Conservation (phyloP, 2,888 invertebrate species). For the Pyrrhosoma nymphula region DNA sequence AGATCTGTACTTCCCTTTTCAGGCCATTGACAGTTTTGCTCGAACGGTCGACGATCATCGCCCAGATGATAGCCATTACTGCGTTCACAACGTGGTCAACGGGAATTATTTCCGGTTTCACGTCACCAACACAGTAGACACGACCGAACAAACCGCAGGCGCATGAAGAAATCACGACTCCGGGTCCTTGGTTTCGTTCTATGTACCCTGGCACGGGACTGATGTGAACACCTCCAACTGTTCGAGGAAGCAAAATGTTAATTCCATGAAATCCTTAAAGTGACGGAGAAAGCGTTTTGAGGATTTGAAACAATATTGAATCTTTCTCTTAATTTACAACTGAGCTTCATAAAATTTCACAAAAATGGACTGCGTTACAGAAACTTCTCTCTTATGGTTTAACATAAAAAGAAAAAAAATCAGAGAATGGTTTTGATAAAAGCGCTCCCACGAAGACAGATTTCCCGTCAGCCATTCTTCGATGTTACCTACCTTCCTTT, state of each 20-base stretch:
- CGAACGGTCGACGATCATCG: slow-evolving; percentile 87
- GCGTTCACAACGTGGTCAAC: slow-evolving; percentile 96
- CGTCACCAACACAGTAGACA: slow-evolving; percentile 81
- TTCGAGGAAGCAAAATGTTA: not conserved
- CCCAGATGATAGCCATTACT: slow-evolving; percentile 95
- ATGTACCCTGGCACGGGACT: not conserved
- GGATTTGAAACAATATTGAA: too few relatives aligned
- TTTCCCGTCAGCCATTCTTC: too few relatives aligned
- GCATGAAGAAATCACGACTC: not conserved
- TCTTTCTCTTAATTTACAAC: too few relatives aligned
- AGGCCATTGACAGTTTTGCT: slow-evolving; percentile 75
- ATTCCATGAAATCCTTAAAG: not conserved
- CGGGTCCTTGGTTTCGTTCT: not conserved
- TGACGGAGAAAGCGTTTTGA: too few relatives aligned
- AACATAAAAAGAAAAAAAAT: too few relatives aligned
- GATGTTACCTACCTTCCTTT: too few relatives aligned
- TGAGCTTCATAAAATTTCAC: too few relatives aligned
- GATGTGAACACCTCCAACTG: not conserved
- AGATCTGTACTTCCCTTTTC: slow-evolving; percentile 82
- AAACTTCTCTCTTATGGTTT: too few relatives aligned
- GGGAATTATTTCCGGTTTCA: slow-evolving; percentile 89
- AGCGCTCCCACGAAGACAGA: too few relatives aligned
- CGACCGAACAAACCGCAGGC: slow-evolving; percentile 78
- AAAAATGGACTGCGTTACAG: too few relatives aligned
- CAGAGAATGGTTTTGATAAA: too few relatives aligned